These are phyloP conservation scores for Blera fallax DNA, from an alignment of 2,888 invertebrate species.

Conservation along the genomic window DNA sequence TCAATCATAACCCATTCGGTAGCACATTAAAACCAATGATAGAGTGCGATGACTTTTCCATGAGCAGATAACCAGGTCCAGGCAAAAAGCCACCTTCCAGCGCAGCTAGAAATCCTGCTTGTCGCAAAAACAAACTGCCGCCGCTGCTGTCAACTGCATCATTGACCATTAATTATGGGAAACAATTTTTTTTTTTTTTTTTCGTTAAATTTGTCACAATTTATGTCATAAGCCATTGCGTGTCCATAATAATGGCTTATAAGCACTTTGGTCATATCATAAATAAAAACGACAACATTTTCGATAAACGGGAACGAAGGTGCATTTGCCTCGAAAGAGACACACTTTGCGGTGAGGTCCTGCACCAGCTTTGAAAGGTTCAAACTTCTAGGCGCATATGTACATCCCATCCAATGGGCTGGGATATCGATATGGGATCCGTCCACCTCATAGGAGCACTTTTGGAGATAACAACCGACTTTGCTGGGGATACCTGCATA, in stretches of 20 bases:
- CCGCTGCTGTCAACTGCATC: conserved; percentile 21
- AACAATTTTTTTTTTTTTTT: conserved; percentile 23
- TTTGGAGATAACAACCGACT: conserved; percentile 46
- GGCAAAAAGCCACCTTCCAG: conserved; percentile 10
- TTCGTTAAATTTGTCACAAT: conserved; percentile 64
- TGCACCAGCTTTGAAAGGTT: conserved; percentile 51
- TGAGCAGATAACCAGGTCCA: conserved; percentile 34
- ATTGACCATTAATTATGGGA: conserved; percentile 63
- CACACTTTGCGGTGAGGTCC: conserved; percentile 31
- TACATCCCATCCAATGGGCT: not conserved
- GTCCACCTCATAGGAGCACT: not conserved
- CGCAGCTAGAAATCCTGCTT: conserved; percentile 24
- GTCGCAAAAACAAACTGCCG: conserved; percentile 4
- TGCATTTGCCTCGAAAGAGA: not conserved
- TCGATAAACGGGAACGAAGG: conserved; percentile 31
- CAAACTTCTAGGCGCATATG: not conserved
- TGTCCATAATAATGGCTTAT: conserved; percentile 66
- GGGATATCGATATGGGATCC: conserved; percentile 28
- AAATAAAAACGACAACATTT: conserved; percentile 55
- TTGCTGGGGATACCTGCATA: not conserved
- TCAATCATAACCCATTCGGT: conserved; percentile 68
- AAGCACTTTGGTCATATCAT: conserved; percentile 60
- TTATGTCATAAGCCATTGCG: conserved; percentile 69
- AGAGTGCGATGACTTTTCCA: conserved; percentile 69
- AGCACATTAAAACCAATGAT: conserved; percentile 61